Evolutionary conservation across 1,140 invertebrate species (phyloP), one percentile per base, ranked within the genome.

Genomic region (Pissodes strobi): DNA sequence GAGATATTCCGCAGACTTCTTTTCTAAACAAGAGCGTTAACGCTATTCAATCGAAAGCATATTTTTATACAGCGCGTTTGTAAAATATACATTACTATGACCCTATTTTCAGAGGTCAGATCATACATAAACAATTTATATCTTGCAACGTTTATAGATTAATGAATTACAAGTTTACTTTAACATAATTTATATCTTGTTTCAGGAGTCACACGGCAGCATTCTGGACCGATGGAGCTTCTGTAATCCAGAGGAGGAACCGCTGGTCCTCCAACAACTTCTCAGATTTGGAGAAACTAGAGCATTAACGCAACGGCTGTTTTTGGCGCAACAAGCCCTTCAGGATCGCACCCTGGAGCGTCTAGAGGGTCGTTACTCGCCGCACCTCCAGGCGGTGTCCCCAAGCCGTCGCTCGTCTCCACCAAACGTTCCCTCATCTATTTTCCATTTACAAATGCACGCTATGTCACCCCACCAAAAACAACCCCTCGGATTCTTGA

Each of bases 231-330:
- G 88, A 80, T 94, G 91, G 91, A 88, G 85, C 68, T 87, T 93
- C 76, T 89, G 89, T 73, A 89, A 86, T 69, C 84, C 88, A 74
- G 91, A 93, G 77, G 91, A 93, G 81, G 92, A 94, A 79, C 87
- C 90, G 70, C 82, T 93, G 71, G 89, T 93, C 49, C 81, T 94
- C 45, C 90, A 93, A 79, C 91, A 93, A 82, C 93, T 93, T 81
- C 84, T 93, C 53, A 83, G 90, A 69, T 93, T 93, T 78, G 88
- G 87, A 53, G 90, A 92, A 80, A 94, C 91, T 58, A 85, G 90
- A 78, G 86, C 87, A 49, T 89, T 93, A 72, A 90, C 90, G 65
- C 88, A 91, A 76, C 89, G 91, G 74, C 82, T 92, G 68, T 82
- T 92, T 72, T 81, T 90, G 67, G 87, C 88, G 74, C 88, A 84